These are phyloP conservation scores for Phaedon cochleariae DNA, from an alignment of 2,888 invertebrate species.

Conservation along the genomic window DNA sequence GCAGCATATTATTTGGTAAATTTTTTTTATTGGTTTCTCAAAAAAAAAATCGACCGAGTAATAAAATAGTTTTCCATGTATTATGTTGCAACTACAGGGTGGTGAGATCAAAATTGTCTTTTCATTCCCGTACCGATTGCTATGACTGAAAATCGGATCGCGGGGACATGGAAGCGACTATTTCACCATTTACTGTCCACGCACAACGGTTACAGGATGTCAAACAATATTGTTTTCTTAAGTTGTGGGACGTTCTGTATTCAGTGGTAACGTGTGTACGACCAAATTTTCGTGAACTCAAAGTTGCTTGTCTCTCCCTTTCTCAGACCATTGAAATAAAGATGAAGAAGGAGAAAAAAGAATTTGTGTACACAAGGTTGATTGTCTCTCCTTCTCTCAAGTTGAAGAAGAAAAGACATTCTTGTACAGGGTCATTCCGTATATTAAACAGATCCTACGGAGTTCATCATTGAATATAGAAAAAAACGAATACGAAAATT, in stretches of 20 bases:
- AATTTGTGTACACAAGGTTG: no score
- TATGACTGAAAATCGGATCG: background rate
- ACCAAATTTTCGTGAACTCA: background rate
- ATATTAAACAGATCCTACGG: no score
- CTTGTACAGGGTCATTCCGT: no score
- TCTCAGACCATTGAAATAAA: no score
- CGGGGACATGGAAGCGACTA: no score
- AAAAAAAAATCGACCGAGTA: no score
- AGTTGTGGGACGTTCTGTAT: slow-evolving; percentile 26
- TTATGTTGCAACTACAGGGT: no score
- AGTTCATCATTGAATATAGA: no score
- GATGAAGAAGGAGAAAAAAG: no score
- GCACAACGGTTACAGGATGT: slow-evolving; percentile 14
- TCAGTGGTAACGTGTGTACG: background rate
- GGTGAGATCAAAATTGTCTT: background rate
- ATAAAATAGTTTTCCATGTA: background rate
- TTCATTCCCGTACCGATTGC: background rate
- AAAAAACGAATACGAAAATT: no score
- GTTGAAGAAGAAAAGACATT: no score
- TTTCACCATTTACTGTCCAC: background rate
- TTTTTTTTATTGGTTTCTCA: background rate
- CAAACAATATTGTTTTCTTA: slow-evolving; percentile 14
- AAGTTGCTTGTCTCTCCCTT: background rate
- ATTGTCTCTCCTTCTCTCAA: no score
- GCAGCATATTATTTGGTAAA: background rate